Percentiles rank a stretch among this genome's conserved stretches.
Conservation (phyloP, 2,113 vertebrate species). For the Ochotona curzoniae region DNA sequence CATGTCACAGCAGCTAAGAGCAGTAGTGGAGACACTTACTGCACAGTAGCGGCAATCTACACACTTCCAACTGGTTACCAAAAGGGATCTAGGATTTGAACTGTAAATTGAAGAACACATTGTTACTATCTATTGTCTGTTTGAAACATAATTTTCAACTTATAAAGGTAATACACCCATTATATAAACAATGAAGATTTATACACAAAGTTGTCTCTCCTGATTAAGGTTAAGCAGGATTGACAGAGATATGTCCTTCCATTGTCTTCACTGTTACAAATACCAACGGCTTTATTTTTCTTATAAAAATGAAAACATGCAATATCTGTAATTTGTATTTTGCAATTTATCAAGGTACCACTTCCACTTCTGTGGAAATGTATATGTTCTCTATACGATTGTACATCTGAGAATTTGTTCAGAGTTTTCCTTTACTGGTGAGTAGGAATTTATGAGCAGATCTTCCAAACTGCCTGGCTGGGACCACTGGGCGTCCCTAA, state of each 20-base stretch:
- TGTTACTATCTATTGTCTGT: neutral
- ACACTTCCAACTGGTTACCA: neutral
- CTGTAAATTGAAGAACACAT: neutral
- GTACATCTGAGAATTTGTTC: neutral
- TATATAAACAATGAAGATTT: neutral
- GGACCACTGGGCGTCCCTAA: neutral
- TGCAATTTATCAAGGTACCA: neutral
- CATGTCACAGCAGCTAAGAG: neutral
- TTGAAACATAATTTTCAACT: neutral
- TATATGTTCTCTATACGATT: neutral
- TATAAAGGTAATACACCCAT: neutral
- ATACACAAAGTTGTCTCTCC: neutral
- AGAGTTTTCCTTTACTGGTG: neutral
- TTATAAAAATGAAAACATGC: neutral
- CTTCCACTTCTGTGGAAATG: neutral
- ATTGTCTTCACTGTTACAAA: neutral
- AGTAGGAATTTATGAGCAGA: neutral
- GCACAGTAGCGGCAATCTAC: neutral
- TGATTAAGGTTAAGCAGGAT: neutral
- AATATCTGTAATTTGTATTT: neutral
- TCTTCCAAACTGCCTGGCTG: neutral
- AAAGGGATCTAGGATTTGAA: neutral
- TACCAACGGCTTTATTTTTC: neutral
- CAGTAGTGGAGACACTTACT: neutral
- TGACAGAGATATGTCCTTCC: neutral